Evolutionary conservation across 2,888 invertebrate genomes (phyloP).

Genomic region (Euclidia mi): DNA sequence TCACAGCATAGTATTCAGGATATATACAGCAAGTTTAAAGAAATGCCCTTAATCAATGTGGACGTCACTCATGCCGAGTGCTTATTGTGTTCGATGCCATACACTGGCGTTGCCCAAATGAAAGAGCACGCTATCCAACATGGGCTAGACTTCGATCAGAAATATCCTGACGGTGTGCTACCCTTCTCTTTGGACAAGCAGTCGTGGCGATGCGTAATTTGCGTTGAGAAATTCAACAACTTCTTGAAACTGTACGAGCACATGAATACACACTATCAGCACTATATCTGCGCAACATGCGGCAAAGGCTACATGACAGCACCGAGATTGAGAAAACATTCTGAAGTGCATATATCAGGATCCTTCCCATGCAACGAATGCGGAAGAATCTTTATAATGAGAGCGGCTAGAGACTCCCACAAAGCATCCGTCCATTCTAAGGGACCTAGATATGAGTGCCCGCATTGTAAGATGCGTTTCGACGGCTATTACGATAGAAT

Average conservation of each 20-base stretch:
- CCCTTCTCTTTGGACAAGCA: slow-evolving; percentile 80
- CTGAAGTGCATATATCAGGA: slow-evolving; percentile 80
- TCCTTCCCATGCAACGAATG: slow-evolving; percentile 82
- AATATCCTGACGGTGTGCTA: slow-evolving; percentile 80
- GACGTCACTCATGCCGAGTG: slow-evolving; percentile 77
- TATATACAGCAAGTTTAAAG: slow-evolving; percentile 83
- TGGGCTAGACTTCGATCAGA: slow-evolving; percentile 69
- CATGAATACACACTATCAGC: slow-evolving; percentile 84
- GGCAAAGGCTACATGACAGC: slow-evolving; percentile 86
- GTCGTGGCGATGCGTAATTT: slow-evolving; percentile 80
- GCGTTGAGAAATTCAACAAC: slow-evolving; percentile 77
- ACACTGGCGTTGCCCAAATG: slow-evolving; percentile 68
- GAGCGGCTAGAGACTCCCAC: slow-evolving; percentile 80
- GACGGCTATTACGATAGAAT: slow-evolving; percentile 80
- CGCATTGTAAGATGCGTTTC: slow-evolving; percentile 80
- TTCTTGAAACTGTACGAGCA: slow-evolving; percentile 84
- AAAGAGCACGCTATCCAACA: slow-evolving; percentile 75
- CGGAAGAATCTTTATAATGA: slow-evolving; percentile 74
- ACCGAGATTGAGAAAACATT: slow-evolving; percentile 80
- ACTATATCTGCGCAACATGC: slow-evolving; percentile 83
- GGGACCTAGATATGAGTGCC: slow-evolving; percentile 81
- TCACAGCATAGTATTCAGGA: slow-evolving; percentile 72
- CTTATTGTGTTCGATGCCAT: slow-evolving; percentile 68
- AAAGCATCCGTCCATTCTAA: slow-evolving; percentile 78
- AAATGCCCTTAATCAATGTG: slow-evolving; percentile 83